Percentiles rank a stretch among this genome's conserved stretches.
phyloP scores from a whole-genome alignment of 1,140 invertebrate species.

The Caenorhabditis briggsae region DNA sequence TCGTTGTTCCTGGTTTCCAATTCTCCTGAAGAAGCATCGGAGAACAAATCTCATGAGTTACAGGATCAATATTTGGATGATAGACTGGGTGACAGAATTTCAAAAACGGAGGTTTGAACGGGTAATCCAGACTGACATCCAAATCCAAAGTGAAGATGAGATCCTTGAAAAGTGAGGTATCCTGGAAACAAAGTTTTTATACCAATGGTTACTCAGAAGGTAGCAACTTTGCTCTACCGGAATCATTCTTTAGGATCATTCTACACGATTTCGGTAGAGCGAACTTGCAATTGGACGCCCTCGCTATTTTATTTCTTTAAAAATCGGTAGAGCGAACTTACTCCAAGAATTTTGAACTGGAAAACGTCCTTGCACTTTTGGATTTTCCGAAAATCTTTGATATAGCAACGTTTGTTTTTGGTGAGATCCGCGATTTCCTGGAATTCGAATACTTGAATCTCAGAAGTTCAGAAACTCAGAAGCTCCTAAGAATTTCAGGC shows the following conservation, averaged over 20 bases:
- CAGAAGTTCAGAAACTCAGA: too few species aligned
- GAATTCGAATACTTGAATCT: background rate
- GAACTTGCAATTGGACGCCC: too few species aligned
- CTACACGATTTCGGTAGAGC: too few species aligned
- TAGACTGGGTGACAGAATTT: constrained; percentile 30
- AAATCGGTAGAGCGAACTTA: background rate
- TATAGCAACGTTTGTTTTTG: constrained; percentile 21
- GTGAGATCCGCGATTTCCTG: constrained; percentile 34
- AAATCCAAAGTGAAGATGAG: constrained; percentile 10
- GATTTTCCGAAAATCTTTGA: constrained; percentile 27
- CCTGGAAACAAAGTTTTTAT: background rate
- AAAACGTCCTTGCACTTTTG: constrained; percentile 17
- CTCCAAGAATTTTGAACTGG: constrained; percentile 21
- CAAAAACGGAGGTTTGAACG: constrained; percentile 10
- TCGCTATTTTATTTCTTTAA: too few species aligned
- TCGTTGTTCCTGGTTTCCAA: constrained; percentile 32
- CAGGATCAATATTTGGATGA: constrained; percentile 12
- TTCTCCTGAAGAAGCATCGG: constrained; percentile 21
- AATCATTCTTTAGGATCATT: too few species aligned
- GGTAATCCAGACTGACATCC: constrained; percentile 5
- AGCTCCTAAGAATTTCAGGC: too few species aligned
- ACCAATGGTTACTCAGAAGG: too few species aligned
- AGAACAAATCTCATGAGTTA: background rate
- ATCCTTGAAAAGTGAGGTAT: background rate
- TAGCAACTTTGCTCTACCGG: too few species aligned